Conservation (phyloP, 2,797 vertebrate genomes). For the Menidia menidia region DNA sequence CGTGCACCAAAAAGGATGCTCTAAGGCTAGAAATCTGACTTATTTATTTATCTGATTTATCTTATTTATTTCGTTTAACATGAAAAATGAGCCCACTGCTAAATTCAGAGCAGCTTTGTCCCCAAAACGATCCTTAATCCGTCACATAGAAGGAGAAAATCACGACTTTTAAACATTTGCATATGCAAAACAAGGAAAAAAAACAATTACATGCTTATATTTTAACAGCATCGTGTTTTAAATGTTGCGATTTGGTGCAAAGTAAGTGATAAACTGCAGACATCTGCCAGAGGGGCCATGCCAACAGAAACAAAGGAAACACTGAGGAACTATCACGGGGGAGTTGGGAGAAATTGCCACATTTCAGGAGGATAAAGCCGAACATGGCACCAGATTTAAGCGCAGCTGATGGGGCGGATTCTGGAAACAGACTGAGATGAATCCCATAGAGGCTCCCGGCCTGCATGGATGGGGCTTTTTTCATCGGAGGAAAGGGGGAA, state of each 20-base stretch:
- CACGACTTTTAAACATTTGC: too few relatives aligned
- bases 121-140: too few relatives aligned
- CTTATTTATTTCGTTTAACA: too few relatives aligned
- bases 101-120: too few relatives aligned
- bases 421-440: slow-evolving; percentile 10
- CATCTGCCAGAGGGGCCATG: too few relatives aligned
- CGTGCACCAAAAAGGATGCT: too few relatives aligned
- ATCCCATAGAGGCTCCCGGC: slow-evolving; percentile 8
- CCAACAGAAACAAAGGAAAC: slow-evolving; percentile 7
- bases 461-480: slow-evolving; percentile 2
- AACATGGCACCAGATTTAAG: slow-evolving; percentile 20
- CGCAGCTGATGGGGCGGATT: slow-evolving; percentile 26
- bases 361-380: slow-evolving; percentile 41
- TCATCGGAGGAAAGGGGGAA: slow-evolving; percentile 17
- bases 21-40: too few relatives aligned
- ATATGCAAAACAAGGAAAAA: background rate
- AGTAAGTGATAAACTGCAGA: background rate
- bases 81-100: too few relatives aligned
- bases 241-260: background rate
- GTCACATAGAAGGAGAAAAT: too few relatives aligned
- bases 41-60: too few relatives aligned
- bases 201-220: background rate
- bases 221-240: background rate
- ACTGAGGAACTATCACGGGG: slow-evolving; percentile 30
- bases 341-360: slow-evolving; percentile 13